Evolutionary conservation across 2,113 vertebrate species (phyloP), one percentile per base, ranked within the genome.

Genomic region (Tiliqua scincoides): DNA sequence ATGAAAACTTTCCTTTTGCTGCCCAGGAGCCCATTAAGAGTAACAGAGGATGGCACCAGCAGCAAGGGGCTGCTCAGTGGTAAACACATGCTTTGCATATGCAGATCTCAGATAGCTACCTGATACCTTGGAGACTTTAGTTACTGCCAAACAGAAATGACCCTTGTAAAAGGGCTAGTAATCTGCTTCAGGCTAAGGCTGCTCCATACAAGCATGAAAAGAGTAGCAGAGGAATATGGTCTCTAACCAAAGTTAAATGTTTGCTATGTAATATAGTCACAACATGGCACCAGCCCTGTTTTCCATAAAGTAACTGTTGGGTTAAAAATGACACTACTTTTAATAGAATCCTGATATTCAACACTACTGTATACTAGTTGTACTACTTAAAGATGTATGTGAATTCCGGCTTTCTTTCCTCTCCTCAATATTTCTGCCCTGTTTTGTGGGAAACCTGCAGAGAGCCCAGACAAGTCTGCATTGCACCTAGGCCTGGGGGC

Each of bases 401-500:
- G 68, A 65, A 81, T 74, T 20, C 1, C 5, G 21, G 12, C 10
- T 10, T 73, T 54, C 54, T 52, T 4, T 12, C 6, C 32, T 37
- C 71, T n/a, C 27, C 17, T 48, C 12, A 71, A 48, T 43, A 25
- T 54, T 25, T 30, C 18, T 32, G 81, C 48, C 32, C n/a, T 37
- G 68, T 12, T 37, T 80, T 73, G 32, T 30, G 65, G 78, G 59
- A 86, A 81, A 52, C 59, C 59, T 20, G 11, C 37, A 20, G n/a
- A 79, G 23, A 86, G 61, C 57, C 37, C 43, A 72, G 57, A 52
- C 20, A 18, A 74, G 74, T 81, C 85, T 80, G 59, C 78, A 54
- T 54, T 74, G 78, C 85, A 81, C 85, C 78, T 86, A 54, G 78
- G 43, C 85, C 78, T 86, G 37, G 78, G 43, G 32, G 57, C 85